Conservation (phyloP, 1,140 invertebrate genomes). For the Microplitis mediator region DNA sequence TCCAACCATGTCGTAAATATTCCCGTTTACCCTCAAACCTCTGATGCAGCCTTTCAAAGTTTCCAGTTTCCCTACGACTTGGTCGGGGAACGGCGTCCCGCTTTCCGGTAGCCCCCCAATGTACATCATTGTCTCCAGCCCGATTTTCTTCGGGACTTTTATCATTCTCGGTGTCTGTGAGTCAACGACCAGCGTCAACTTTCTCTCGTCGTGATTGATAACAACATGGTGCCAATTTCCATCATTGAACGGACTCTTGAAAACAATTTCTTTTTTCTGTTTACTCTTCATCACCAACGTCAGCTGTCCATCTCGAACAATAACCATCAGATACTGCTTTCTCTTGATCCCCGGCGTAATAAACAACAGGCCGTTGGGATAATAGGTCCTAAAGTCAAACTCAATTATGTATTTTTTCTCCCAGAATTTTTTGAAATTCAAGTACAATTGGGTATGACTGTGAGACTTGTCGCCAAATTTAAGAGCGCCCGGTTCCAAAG, state of each 20-base stretch:
- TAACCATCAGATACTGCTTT: constrained; percentile 76
- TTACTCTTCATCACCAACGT: constrained; percentile 71
- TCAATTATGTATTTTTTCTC: constrained; percentile 76
- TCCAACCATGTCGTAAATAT: constrained; percentile 76
- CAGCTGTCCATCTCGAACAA: constrained; percentile 75
- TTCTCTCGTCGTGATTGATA: constrained; percentile 67
- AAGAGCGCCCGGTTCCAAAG: constrained; percentile 78
- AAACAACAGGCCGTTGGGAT: constrained; percentile 81
- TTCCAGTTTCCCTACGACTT: constrained; percentile 71
- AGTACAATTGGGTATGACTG: constrained; percentile 75
- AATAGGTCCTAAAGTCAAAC: constrained; percentile 85
- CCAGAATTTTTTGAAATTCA: constrained; percentile 70
- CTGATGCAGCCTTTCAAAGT: constrained; percentile 84
- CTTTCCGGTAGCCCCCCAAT: constrained; percentile 78
- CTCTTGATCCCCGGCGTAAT: constrained; percentile 72
- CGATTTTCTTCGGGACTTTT: constrained; percentile 73
- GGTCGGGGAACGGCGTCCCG: constrained; percentile 60
- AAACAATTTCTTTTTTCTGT: constrained; percentile 68
- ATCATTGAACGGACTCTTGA: constrained; percentile 73
- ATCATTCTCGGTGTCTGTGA: constrained; percentile 66
- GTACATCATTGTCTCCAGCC: constrained; percentile 74
- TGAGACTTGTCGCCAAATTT: constrained; percentile 83
- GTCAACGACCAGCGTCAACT: constrained; percentile 74
- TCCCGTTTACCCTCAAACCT: constrained; percentile 76
- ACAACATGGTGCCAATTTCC: constrained; percentile 83